Evolutionary conservation across 2,888 invertebrate species (phyloP).

Genomic region (Phalera bucephala): DNA sequence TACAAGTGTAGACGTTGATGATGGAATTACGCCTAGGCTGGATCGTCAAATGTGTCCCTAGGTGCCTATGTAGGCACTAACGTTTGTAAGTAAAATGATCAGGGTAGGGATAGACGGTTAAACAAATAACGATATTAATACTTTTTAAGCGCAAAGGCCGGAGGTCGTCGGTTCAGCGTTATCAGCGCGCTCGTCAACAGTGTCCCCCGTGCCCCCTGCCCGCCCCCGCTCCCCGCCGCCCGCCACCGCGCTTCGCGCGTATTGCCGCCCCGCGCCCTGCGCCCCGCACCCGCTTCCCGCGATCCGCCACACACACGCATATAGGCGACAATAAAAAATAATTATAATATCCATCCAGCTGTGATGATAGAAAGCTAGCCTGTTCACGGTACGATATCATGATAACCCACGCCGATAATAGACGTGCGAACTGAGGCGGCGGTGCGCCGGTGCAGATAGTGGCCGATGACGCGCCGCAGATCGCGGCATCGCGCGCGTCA

Average conservation of each 20-base stretch:
- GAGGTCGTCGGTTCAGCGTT: constrained; percentile 58
- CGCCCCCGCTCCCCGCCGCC: constrained; percentile 6
- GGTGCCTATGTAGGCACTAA: too few relatives aligned
- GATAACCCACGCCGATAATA: not conserved
- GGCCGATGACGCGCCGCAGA: too few relatives aligned
- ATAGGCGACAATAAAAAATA: not conserved
- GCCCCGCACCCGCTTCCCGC: not conserved
- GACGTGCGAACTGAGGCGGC: not conserved
- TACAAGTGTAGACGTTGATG: too few relatives aligned
- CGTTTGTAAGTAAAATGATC: constrained; percentile 2
- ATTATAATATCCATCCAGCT: not conserved
- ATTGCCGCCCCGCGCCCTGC: not conserved
- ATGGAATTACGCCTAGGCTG: too few relatives aligned
- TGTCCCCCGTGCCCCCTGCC: constrained; percentile 17
- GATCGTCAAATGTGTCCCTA: too few relatives aligned
- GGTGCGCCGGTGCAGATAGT: too few relatives aligned
- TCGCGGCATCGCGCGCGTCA: not conserved
- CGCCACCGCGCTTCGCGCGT: not conserved
- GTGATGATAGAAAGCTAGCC: not conserved
- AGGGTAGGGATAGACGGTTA: constrained; percentile 32
- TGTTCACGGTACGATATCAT: constrained; percentile 15
- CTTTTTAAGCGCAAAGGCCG: constrained; percentile 56
- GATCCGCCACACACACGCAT: not conserved
- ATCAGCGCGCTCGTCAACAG: constrained; percentile 36
- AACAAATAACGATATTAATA: constrained; percentile 59